Evolutionary conservation across 2,113 vertebrate genomes (phyloP).

Genomic region (Candoia aspera): DNA sequence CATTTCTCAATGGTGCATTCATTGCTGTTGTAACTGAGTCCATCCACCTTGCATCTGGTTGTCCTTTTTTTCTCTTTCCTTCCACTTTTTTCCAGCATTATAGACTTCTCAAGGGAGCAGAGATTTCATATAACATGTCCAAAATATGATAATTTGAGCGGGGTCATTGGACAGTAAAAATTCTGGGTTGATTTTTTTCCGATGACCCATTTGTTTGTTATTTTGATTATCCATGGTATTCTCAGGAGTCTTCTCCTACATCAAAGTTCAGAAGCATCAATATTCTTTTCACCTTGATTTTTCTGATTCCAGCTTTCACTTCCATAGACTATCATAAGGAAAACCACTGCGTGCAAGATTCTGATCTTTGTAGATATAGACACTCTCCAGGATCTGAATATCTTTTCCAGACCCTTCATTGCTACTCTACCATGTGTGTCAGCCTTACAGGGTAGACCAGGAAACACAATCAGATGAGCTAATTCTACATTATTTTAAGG

Average conservation of each 20-base stretch:
- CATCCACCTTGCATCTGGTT: not conserved
- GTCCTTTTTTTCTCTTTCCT: not conserved
- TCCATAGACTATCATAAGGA: not conserved
- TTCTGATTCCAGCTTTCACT: not conserved
- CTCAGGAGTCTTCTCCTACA: not conserved
- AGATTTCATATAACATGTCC: not conserved
- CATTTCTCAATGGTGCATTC: not conserved
- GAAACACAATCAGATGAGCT: not conserved
- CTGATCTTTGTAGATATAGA: not conserved
- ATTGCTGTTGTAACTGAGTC: not conserved
- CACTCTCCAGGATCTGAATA: not conserved
- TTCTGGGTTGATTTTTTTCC: not conserved
- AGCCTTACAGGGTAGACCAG: not conserved
- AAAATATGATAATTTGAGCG: not conserved
- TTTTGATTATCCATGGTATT: not conserved
- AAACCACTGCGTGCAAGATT: not conserved
- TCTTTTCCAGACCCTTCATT: not conserved
- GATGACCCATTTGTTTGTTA: not conserved
- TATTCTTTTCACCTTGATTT: not conserved
- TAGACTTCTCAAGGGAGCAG: not conserved
- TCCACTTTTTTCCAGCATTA: not conserved
- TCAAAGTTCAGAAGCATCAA: not conserved
- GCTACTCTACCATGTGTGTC: not conserved
- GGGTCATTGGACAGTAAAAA: not conserved
- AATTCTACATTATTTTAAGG: not conserved